These are phyloP conservation scores for Leucoraja erinaceus DNA, from an alignment of 2,113 vertebrate species.

Conservation along the genomic window DNA sequence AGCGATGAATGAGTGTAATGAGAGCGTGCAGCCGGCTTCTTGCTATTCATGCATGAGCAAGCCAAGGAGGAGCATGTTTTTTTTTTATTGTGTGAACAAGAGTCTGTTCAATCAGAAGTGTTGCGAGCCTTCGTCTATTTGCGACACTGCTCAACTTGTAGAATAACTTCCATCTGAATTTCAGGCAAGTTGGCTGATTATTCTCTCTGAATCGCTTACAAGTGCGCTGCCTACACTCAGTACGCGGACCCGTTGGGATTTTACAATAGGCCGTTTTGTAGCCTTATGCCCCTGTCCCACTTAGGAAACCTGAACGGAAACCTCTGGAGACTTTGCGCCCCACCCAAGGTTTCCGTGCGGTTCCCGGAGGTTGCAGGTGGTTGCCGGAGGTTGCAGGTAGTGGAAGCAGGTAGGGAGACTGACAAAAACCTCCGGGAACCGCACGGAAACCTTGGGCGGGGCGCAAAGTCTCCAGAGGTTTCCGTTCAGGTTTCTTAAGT, in stretches of 20 bases:
- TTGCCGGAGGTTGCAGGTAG: no score
- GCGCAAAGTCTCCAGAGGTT: no score
- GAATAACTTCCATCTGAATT: neutral
- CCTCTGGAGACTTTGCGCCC: no score
- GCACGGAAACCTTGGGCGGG: no score
- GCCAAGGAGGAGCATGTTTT: neutral
- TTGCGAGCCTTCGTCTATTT: neutral
- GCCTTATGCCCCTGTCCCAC: no score
- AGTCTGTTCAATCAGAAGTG: neutral
- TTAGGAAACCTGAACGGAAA: no score
- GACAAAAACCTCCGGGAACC: no score
- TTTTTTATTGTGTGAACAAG: neutral
- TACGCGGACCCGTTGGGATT: neutral
- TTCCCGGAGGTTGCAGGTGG: no score
- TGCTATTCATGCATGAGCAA: constrained; percentile 45
- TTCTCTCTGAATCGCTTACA: neutral
- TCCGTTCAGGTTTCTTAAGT: no score
- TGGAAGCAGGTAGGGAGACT: no score
- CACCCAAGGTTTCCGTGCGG: no score
- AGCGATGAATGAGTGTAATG: constrained; percentile 57
- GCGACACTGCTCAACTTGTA: neutral
- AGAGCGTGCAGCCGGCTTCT: constrained; percentile 52
- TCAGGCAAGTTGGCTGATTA: neutral
- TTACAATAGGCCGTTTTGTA: no score
- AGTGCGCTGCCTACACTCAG: neutral